Base-by-base conservation (phyloP, 2,888 invertebrate genomes). In the Dolichomitus sp. region DNA sequence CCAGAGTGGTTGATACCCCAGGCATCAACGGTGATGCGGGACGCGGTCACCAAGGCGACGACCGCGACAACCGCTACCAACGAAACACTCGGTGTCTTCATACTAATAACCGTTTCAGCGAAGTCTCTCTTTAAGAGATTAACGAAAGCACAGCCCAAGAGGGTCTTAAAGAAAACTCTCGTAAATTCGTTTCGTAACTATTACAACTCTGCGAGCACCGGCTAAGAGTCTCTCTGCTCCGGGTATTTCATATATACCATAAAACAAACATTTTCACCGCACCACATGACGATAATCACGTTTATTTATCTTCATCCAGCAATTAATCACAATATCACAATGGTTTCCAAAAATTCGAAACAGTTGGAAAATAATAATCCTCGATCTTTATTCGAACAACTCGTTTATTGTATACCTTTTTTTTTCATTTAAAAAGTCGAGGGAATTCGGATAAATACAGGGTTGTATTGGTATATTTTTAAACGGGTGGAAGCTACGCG, bases 1-100 rank as follows among this genome's bases (percentile, higher is more conserved):
- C 89, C 89, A 84, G 94, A 94, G 87, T 94, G 94, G 85, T 94
- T 94, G 87, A 94, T 94, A 85, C 94, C 87, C 91, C 91, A 90
- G 69, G 88, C 87, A 70, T 82, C 75, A 69, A 87, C 88, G 37
- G 17, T 68, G 57, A 68, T 83, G 75, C 81, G 76, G 33, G 83
- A 72, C 69, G 84, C 80, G 80, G 85, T 75, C 66, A 87, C 80
- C 80, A 84, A 72, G 69, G 82, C 80, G 80, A 87, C 75, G 57
- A 87, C 70, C 74, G 86, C 48, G 70, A 90, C 78, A 75, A 80
- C 61, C 91, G 84, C 93, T 93, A 92, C 94, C 92, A 92, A 93
- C 92, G 81, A 74, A 14, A 59, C 17, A 84, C 81, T 83, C 85
- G 78, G 23, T 17, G 27, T 50, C 48, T 40, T 84, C 70, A 81